Base-by-base conservation (phyloP, 1,140 invertebrate genomes). In the Drosophila ohnishii region DNA sequence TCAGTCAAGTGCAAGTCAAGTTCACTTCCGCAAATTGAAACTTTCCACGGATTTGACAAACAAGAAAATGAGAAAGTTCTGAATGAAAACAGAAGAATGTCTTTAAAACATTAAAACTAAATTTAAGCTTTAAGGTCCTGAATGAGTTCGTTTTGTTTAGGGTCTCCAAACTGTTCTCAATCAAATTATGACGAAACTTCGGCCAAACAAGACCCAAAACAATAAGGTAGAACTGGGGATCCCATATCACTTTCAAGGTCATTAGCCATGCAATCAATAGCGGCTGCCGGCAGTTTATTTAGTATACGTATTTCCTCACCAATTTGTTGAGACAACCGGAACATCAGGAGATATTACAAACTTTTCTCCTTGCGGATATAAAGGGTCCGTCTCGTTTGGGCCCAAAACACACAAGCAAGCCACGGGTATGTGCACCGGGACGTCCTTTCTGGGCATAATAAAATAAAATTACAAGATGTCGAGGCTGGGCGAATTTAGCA, bases 401-500 rank as follows among this genome's bases (percentile, higher is more conserved):
- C 42, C 59, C 48, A 58, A 50, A 56, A 53, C 22, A 51, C 25
- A 40, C 32, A 53, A 19, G 14, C 50, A 35, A 3, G 13, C 9
- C 45, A 61, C 42, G 47, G 60, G 57, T 45, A 28, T 22, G 34
- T 37, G 51, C 2, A 13, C 44, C 50, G 32, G 39, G 30, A 39
- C 60, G 58, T 85, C 67, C 55, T 48, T 69, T 42, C 64, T 61
- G 55, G 55, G 53, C 40, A 48, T 81, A 78, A 85, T 86, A 86
- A 86, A 85, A 85, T 86, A 71, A 77, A 77, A 85, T 78, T 86
- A 78, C 82, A 69, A 86, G 70, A 73, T 77, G 79, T 81, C 60
- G 63, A 69, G 81, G 56, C 45, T 53, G 61, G 35, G 22, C 32
- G 63, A 81, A 45, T 59, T 57, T 63, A 65, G 56, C 77, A 79